These are phyloP conservation scores for Sogatella furcifera DNA, from an alignment of 1,140 invertebrate species.

Conservation along the genomic window DNA sequence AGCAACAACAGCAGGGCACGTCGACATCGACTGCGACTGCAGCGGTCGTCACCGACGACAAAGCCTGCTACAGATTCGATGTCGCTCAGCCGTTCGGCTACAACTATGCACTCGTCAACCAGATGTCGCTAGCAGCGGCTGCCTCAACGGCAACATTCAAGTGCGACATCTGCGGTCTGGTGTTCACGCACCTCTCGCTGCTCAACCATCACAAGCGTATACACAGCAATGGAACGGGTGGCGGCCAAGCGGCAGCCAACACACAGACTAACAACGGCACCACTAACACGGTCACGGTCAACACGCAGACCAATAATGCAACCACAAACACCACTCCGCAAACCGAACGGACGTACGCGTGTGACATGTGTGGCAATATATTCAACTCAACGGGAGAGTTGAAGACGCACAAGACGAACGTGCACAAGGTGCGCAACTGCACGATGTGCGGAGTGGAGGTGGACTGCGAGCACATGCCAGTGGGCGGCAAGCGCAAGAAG, in stretches of 20 bases:
- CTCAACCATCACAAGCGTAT: slow-evolving; percentile 73
- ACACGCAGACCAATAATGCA: slow-evolving; percentile 21
- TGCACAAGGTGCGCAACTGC: slow-evolving; percentile 32
- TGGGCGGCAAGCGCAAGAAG: slow-evolving; percentile 25
- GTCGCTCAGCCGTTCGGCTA: slow-evolving; percentile 42
- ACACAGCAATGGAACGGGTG: slow-evolving; percentile 37
- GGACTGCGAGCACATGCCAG: slow-evolving; percentile 31
- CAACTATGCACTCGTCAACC: slow-evolving; percentile 40
- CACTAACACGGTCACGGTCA: slow-evolving; percentile 18
- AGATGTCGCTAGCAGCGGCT: slow-evolving; percentile 43
- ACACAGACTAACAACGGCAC: slow-evolving; percentile 22
- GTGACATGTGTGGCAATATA: slow-evolving; percentile 26
- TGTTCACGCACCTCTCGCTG: slow-evolving; percentile 65
- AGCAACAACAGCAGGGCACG: slow-evolving; percentile 26
- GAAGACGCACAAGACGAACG: slow-evolving; percentile 27
- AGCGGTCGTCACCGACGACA: slow-evolving; percentile 35
- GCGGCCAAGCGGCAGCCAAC: slow-evolving; percentile 27
- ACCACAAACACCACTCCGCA: slow-evolving; percentile 22
- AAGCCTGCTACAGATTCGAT: slow-evolving; percentile 42
- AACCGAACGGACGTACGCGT: slow-evolving; percentile 22
- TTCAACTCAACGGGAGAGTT: slow-evolving; percentile 26
- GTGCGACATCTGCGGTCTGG: slow-evolving; percentile 72
- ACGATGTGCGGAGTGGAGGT: slow-evolving; percentile 36
- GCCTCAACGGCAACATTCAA: slow-evolving; percentile 73
- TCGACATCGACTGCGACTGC: slow-evolving; percentile 29